Conservation (phyloP, 1,140 invertebrate genomes). For the Phocides pigmalion region DNA sequence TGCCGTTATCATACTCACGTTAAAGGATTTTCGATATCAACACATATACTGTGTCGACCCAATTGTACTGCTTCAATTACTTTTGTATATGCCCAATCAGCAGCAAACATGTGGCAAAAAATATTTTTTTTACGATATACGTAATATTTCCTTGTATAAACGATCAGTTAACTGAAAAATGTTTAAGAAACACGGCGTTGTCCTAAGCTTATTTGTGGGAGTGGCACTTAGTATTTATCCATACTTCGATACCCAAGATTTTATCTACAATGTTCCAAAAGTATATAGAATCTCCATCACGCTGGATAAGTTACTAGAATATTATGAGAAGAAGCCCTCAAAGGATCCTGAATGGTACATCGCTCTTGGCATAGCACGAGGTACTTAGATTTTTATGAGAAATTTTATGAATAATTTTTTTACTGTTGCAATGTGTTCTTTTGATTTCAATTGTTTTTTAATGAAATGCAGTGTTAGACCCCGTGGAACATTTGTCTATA, state of each 20-base stretch:
- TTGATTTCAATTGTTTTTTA: no score
- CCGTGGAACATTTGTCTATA: no score
- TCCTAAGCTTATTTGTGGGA: constrained; percentile 40
- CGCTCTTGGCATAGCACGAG: constrained; percentile 67
- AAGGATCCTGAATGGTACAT: constrained; percentile 79
- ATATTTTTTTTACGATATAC: constrained; percentile 39
- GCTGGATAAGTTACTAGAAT: constrained; percentile 67
- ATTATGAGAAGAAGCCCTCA: constrained; percentile 74
- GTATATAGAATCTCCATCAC: constrained; percentile 73
- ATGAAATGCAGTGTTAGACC: no score
- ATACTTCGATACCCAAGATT: constrained; percentile 77
- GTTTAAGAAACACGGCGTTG: constrained; percentile 53
- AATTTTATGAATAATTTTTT: no score
- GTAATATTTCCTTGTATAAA: constrained; percentile 35
- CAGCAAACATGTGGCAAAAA: constrained; percentile 48
- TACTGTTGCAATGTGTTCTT: no score
- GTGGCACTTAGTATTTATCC: constrained; percentile 59
- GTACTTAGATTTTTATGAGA: constrained; percentile 39
- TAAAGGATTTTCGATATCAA: background rate
- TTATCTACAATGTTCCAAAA: constrained; percentile 77
- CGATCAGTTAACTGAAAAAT: constrained; percentile 58
- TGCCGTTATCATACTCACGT: no score
- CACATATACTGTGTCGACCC: background rate
- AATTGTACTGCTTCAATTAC: constrained; percentile 10
- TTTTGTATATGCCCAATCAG: constrained; percentile 57